These are phyloP conservation scores for Mythimna impura DNA, from an alignment of 2,888 invertebrate species.

Conservation along the genomic window DNA sequence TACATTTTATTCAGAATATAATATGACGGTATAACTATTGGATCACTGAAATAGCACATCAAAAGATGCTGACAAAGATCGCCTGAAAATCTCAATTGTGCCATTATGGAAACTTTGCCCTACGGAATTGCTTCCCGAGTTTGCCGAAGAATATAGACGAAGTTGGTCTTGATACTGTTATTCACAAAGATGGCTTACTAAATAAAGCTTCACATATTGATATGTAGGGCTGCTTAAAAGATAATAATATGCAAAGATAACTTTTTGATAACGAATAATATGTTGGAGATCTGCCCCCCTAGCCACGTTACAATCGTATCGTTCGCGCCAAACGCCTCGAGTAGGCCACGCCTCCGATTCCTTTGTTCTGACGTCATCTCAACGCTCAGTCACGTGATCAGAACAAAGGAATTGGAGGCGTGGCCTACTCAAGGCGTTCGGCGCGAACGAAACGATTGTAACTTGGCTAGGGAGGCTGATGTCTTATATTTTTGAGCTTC, in stretches of 20 bases:
- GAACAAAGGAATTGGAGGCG: no score
- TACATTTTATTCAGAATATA: not conserved
- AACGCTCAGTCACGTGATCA: no score
- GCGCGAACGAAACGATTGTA: no score
- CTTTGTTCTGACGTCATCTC: no score
- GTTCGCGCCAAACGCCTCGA: no score
- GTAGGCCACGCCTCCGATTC: no score
- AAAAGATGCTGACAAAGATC: constrained; percentile 60
- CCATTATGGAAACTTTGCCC: constrained; percentile 55
- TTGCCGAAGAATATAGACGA: constrained; percentile 68
- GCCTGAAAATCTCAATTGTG: constrained; percentile 55
- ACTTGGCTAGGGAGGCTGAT: no score
- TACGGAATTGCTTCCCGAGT: constrained; percentile 64
- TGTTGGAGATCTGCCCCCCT: no score
- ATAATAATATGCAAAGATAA: not conserved
- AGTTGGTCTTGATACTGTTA: constrained; percentile 65
- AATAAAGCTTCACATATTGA: constrained; percentile 71
- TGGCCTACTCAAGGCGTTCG: no score
- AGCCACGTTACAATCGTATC: no score
- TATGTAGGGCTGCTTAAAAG: constrained; percentile 60
- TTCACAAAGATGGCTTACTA: constrained; percentile 73
- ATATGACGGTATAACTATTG: not conserved
- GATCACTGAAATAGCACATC: constrained; percentile 49
- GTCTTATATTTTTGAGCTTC: no score
- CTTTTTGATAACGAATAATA: no score